Evolutionary conservation across 1,140 invertebrate species (phyloP).

Genomic region (Holotrichia oblita): DNA sequence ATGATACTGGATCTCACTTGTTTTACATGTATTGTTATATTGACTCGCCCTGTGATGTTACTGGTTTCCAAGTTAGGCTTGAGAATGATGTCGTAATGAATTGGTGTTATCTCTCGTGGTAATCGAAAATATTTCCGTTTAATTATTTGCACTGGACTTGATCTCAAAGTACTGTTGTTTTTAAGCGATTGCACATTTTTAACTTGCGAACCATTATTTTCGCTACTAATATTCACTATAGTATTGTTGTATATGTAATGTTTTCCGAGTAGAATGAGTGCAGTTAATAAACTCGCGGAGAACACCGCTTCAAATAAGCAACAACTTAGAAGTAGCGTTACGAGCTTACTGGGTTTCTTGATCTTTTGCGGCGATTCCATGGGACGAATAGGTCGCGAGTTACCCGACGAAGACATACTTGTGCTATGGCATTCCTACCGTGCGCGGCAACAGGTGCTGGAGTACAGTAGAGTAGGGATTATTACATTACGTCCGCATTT

Average conservation of each 20-base stretch:
- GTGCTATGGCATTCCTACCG: conserved; percentile 3
- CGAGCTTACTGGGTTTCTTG: conserved; percentile 46
- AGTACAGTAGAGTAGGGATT: conserved; percentile 18
- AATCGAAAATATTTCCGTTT: conserved; percentile 63
- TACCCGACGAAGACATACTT: conserved; percentile 14
- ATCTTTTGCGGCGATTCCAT: conserved; percentile 31
- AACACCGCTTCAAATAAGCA: conserved; percentile 63
- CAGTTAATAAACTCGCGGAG: conserved; percentile 62
- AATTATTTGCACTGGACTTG: neutral
- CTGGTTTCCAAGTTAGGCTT: conserved; percentile 76
- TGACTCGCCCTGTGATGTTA: conserved; percentile 76
- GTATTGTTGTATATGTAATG: conserved; percentile 53
- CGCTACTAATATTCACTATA: neutral
- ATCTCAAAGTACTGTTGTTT: no score
- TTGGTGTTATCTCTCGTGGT: conserved; percentile 72
- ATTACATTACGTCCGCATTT: neutral
- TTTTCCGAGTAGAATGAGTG: conserved; percentile 63
- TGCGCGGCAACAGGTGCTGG: conserved; percentile 2
- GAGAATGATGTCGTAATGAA: conserved; percentile 79
- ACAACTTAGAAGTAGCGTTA: conserved; percentile 59
- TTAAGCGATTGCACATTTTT: no score
- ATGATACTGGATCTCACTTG: conserved; percentile 66
- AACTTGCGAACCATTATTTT: no score
- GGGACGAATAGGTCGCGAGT: conserved; percentile 23
- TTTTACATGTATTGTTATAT: conserved; percentile 69